Base-by-base conservation (phyloP, 64 coral and sea anemone species). In the Montipora capricornis region DNA sequence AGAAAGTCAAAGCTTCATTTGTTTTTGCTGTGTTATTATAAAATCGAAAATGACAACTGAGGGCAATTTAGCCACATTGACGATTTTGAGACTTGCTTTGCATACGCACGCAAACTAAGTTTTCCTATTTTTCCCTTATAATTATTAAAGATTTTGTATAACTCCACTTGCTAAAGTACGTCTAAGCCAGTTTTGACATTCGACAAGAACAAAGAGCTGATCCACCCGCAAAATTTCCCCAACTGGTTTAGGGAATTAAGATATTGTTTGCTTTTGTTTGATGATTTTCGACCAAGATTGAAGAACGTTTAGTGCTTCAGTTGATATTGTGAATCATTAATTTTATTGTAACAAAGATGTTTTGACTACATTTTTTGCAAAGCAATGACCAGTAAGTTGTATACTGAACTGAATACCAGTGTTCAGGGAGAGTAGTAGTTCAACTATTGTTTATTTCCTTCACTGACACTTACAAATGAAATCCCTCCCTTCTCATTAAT, bases 191-290 rank as follows among this genome's bases (percentile, higher is more conserved):
- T 81, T 58, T 53, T 19, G 17, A 60, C 51, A 22, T 19, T 20
- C 5, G 6, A 24, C 17, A 6, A 5, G 10, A n/a, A n/a, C 10
- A n/a, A n/a, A 71, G 68, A n/a, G 68, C 3, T 24, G 68, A 71
- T 5, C 68, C 68, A 71, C 68, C 68, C 17, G 20, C 8, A 24
- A 71, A n/a, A 15, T 71, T 24, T 71, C 2, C 68, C 20, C 17
- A n/a, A 24, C 74, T 10, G 8, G 74, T 13, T 10, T 45, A 12
- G 13, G 1, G 37, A 26, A 46, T 26, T 26, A 74, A 26, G 74
- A 29, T 76, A 84, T 45, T 20, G 81, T 84, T 84, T 84, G 24
- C 62, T 48, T 84, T 84, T 8, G 14, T 82, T 82, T 82, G 14
- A 57, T 57, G 53, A 22, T 62, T 5, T 68, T 46, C 29, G 37